These are phyloP conservation scores for Tinamus major DNA, from an alignment of 2,797 vertebrate species.

Conservation along the genomic window DNA sequence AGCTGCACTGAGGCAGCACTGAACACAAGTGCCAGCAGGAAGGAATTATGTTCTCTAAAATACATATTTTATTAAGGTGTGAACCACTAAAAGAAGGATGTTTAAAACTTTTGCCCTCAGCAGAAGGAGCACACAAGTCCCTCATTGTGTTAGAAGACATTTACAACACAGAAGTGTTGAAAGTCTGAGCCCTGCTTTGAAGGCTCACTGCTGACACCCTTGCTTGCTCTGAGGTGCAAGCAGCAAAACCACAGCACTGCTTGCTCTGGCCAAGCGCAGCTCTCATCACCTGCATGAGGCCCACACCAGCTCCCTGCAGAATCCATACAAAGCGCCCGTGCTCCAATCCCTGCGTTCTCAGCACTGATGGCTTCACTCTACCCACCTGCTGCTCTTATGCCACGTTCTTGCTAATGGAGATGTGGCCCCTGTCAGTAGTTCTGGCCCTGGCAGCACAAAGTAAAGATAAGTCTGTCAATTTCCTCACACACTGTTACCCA, in stretches of 20 bases:
- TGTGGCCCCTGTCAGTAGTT: not conserved
- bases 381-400: not conserved
- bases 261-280: not conserved
- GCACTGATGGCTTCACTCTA: not conserved
- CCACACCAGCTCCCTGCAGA: rapidly evolving
- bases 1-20: not conserved
- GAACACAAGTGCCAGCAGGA: not conserved
- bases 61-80: not conserved
- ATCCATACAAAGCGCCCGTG: not conserved
- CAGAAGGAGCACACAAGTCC: not conserved
- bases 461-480: not conserved
- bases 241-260: not conserved
- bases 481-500: not conserved
- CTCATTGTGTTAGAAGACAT: not conserved
- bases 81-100: not conserved
- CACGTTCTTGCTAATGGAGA: rapidly evolving
- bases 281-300: not conserved
- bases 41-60: not conserved
- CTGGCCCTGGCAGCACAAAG: not conserved
- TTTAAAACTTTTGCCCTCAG: not conserved
- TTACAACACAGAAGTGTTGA: not conserved
- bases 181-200: not conserved
- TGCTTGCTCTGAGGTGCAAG: not conserved
- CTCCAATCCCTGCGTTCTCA: not conserved
- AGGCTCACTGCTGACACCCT: too few species aligned